Evolutionary conservation across 2,888 invertebrate genomes (phyloP), one percentile per base, ranked within the genome.

Genomic region (Opisthograptis luteolata): DNA sequence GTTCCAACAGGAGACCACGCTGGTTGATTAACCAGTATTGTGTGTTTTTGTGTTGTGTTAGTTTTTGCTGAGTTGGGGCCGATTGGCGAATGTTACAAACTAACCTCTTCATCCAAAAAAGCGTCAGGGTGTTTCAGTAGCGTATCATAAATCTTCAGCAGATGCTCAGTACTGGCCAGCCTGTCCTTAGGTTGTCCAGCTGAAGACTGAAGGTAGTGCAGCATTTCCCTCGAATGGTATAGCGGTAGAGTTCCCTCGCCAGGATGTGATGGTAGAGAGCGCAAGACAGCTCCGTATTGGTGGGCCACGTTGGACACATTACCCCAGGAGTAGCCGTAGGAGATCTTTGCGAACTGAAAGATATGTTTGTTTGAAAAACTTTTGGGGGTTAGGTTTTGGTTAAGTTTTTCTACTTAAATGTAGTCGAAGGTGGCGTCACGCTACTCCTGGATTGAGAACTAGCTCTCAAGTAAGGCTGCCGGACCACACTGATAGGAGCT

Each of bases 61-160:
- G n/a, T n/a, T n/a, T n/a, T n/a, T n/a, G n/a, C n/a, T n/a, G n/a
- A n/a, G n/a, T n/a, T n/a, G n/a, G n/a, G n/a, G n/a, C n/a, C n/a
- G n/a, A n/a, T n/a, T n/a, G n/a, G n/a, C n/a, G n/a, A n/a, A n/a
- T n/a, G n/a, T n/a, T n/a, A n/a, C n/a, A 14, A 10, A 74, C 87
- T 79, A 77, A 96, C 96, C 92, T 94, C 92, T 80, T 94, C 94
- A 82, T 93, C 94, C 52, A 95, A 92, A 62, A 96, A 92, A 7
- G 96, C 93, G 66, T 93, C 91, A 20, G 92, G 92, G 63, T 88
- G 81, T 53, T 78, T 82, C 31, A 90, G 57, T 25, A 90, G 61
- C 5, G 73, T 79, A 20, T 89, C 86, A 37, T 76, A 88, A 22
- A 89, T 93, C 66, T 92, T 92, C 60, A 96, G 81, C 36, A 96